Evolutionary conservation across 2,113 vertebrate species (phyloP), one percentile per base, ranked within the genome.

Genomic region (Protomyctophum bolini): DNA sequence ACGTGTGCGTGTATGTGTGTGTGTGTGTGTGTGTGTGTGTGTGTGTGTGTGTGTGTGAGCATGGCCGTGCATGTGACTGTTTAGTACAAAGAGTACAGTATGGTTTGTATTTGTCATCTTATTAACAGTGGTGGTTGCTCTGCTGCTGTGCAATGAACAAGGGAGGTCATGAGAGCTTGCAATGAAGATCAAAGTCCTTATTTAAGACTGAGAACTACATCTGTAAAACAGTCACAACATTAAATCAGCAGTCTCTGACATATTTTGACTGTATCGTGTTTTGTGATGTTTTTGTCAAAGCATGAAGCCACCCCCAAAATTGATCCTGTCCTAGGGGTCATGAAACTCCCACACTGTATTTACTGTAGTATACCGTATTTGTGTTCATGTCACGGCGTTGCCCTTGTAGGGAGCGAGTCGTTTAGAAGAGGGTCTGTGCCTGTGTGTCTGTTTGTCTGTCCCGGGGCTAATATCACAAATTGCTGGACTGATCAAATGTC

Each of bases 241-340:
- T 41, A 59, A 29, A 59, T 59, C 33, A 41, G 33, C 33, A 41
- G 58, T 4, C 29, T 59, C 4, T 59, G 58, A 29, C 28, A 41
- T 56, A 21, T 56, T 54, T 54, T 54, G 11, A 6, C 51, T n/a
- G 51, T 12, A 11, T 54, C 51, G 10, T 45, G 15, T 57, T 28
- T 62, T 66, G 21, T 75, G 41, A 15, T 29, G 21, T 29, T 51
- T 51, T 51, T 10, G 54, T 67, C 41, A 57, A 57, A 41, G 29
- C 75, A 49, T 55, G 58, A 41, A 41, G 33, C 33, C 3, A 41
- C 33, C 33, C 33, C 33, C 33, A 41, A 41, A 41, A 41, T 1
- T 67, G 10, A 10, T 48, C 11, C 49, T 7, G 9, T 54, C 29
- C 14, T 50, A 7, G 11, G 50, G 64, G 61, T 70, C n/a, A 50